Evolutionary conservation across 2,113 vertebrate genomes (phyloP), one percentile per base, ranked within the genome.

Genomic region (Ranitomeya imitator): DNA sequence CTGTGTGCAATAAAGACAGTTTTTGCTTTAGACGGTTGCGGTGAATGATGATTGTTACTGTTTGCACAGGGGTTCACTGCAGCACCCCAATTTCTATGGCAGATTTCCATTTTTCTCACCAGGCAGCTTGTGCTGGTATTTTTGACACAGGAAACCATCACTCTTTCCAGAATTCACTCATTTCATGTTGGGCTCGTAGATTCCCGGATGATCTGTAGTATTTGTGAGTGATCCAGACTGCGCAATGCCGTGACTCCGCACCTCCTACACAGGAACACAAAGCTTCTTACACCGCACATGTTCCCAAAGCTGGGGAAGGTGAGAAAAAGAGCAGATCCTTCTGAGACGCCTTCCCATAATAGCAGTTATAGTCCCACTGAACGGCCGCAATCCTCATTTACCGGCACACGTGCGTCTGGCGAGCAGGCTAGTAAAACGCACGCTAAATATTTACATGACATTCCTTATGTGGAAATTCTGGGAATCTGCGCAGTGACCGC

Each of bases 91-190:
- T 78, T 85, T 55, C 81, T 79, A 90, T 87, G 91, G 4, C 85
- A 85, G 73, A 85, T 90, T 90, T 91, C 89, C 73, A 90, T 90
- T 91, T 93, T 90, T 92, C 89, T 73, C 55, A 89, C 83, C 26
- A 89, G 92, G 90, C 94, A 93, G 92, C 92, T 93, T 93, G 93
- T 90, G 86, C 73, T 90, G 91, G 90, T 93, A 90, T 92, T 93
- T 78, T 76, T 89, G 92, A 93, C 87, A 92, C 79, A 92, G 91
- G 90, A 93, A 91, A 83, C 91, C 92, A 92, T 90, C 90, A 93
- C 90, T 90, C n/a, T 89, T 89, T 85, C 79, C 85, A 89, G 86
- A 88, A 83, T 92, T 57, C 0, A 0, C 67, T 90, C 89, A 92
- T 90, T 92, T 89, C 71, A 90, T 86, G 85, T 83, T 89, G 87